phyloP scores from a whole-genome alignment of 2,113 vertebrate genomes.

The Chloebia gouldiae region DNA sequence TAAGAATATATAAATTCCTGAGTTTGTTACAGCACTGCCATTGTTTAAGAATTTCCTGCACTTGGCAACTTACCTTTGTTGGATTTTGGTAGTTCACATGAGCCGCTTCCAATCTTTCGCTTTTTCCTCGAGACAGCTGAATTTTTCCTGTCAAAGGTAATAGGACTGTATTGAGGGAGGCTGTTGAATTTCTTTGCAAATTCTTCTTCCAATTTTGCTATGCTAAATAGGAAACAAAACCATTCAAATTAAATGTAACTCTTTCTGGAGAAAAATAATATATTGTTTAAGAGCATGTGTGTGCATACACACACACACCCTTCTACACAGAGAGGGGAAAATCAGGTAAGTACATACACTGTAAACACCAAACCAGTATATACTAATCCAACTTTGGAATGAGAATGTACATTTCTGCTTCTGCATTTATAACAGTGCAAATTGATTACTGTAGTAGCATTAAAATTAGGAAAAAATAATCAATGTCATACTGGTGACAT shows the following conservation, averaged over 20 bases:
- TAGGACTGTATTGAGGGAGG: constrained; percentile 93
- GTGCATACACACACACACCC: background rate
- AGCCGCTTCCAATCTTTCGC: constrained; percentile 75
- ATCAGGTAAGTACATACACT: background rate
- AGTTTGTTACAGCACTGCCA: background rate
- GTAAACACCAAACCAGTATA: background rate
- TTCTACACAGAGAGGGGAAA: background rate
- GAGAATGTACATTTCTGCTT: background rate
- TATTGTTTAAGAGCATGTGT: background rate
- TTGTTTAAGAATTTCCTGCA: background rate
- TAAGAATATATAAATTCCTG: background rate
- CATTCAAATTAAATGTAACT: constrained; percentile 46
- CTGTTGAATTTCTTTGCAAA: constrained; percentile 99
- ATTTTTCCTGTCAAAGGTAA: constrained; percentile 95
- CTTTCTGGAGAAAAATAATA: background rate
- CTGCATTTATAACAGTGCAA: background rate
- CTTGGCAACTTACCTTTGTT: constrained; percentile 76
- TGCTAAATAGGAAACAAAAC: constrained; percentile 73
- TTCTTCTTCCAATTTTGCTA: constrained; percentile 96
- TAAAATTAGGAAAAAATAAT: background rate
- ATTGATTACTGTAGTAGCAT: background rate
- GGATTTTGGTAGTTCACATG: constrained; percentile 80
- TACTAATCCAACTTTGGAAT: background rate
- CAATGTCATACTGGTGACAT: background rate
- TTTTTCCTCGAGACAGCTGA: constrained; percentile 86